Evolutionary conservation across 2,888 invertebrate species (phyloP).

Genomic region (Myathropa florea): DNA sequence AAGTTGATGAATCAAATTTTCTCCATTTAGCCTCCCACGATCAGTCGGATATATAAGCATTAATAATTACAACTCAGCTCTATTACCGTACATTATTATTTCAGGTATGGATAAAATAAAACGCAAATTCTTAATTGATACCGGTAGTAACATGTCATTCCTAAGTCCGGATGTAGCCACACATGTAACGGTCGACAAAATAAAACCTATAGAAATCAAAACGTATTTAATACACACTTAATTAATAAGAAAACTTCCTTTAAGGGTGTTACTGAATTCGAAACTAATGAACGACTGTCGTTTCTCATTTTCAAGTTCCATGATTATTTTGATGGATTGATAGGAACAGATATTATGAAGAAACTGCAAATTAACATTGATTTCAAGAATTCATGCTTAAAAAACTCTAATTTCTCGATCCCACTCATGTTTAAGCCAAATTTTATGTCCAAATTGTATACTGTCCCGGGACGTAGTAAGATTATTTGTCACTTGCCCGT

Average conservation of each 20-base stretch:
- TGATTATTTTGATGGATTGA: not conserved
- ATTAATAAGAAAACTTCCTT: not conserved
- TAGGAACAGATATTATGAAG: not conserved
- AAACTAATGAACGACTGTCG: conserved; percentile 1
- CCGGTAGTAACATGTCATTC: not conserved
- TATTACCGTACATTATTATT: too few species aligned
- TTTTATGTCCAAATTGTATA: not conserved
- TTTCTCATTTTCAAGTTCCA: not conserved
- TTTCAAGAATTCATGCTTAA: not conserved
- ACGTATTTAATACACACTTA: not conserved
- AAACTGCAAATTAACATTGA: not conserved
- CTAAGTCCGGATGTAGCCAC: not conserved
- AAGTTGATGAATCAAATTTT: not conserved
- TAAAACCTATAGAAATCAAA: conserved; percentile 1
- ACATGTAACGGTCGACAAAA: not conserved
- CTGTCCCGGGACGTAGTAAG: not conserved
- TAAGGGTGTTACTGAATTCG: not conserved
- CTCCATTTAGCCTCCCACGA: not conserved
- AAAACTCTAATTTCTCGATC: not conserved
- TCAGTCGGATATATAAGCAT: not conserved
- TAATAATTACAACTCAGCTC: not conserved
- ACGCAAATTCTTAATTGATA: not conserved
- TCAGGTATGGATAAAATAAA: not conserved
- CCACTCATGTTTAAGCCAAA: conserved; percentile 4
- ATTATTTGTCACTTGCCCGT: not conserved